Evolutionary conservation across 2,797 vertebrate species (phyloP).

Genomic region (Myotis findleyi): DNA sequence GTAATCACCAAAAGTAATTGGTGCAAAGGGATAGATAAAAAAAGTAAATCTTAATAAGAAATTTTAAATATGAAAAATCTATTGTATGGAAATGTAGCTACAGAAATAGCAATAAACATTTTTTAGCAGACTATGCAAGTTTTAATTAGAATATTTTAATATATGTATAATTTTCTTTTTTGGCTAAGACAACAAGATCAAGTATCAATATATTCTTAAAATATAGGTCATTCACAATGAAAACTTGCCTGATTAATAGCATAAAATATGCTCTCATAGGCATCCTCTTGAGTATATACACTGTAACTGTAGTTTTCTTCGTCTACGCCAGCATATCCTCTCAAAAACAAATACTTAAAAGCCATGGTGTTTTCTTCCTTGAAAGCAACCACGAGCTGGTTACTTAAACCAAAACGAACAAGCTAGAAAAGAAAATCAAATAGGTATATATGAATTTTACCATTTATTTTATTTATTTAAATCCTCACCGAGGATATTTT

Average conservation of each 20-base stretch:
- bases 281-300: conserved; percentile 92
- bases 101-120: conserved; percentile 12
- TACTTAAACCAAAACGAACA: conserved; percentile 95
- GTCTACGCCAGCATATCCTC: conserved; percentile 92
- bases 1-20: background rate
- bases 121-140: background rate
- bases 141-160: conserved; percentile 21
- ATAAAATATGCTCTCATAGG: conserved; percentile 93
- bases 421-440: conserved; percentile 88
- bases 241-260: conserved; percentile 93
- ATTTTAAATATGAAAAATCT: background rate
- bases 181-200: background rate
- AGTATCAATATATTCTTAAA: background rate
- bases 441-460: background rate
- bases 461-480: background rate
- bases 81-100: background rate
- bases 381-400: conserved; percentile 97
- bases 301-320: conserved; percentile 95
- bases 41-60: conserved; percentile 8
- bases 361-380: conserved; percentile 95
- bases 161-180: conserved; percentile 7
- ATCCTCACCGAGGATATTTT: too few species aligned
- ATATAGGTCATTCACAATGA: background rate
- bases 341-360: conserved; percentile 96
- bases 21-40: background rate